Base-by-base conservation (phyloP, 2,888 invertebrate genomes). In the Sphecodes monilicornis region DNA sequence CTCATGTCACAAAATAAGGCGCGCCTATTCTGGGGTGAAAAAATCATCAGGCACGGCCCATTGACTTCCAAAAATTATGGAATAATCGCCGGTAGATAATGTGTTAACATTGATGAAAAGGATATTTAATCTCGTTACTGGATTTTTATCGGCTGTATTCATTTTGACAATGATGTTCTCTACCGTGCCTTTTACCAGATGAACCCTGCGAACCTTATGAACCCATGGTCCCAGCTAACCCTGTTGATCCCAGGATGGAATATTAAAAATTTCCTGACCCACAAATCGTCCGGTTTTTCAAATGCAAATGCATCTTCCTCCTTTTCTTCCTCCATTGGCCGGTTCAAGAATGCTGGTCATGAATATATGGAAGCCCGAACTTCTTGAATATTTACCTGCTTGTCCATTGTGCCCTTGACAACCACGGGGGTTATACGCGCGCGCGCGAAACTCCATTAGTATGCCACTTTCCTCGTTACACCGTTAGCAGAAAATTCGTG, bases 351-450 rank as follows among this genome's bases (percentile, higher is more conserved):
- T 36, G 54, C 64, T 32, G 46, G 77, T 85, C 87, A 89, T 88
- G 85, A 89, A 89, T 88, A 89, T 80, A 87, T 89, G 81, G 78
- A 85, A 83, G 68, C 68, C 57, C 26, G 36, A 81, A 66, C 81
- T 83, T 57, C 68, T 68, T 76, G 82, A 84, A 88, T 88, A 84
- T 82, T 81, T 88, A 86, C 29, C 46, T 41, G 68, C 32, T 29
- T 13, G 66, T 18, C 82, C 68, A 88, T 84, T 81, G 83, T 86
- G 32, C 57, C 46, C 60, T 26, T 41, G 54, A 18, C 29, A 29
- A 64, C 29, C 16, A 26, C 26, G 50, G 22, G n/a, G 13, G 26
- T 54, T 41, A 71, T 64, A 70, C 68, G 54, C 41, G 54, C 68
- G 54, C 41, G 54, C 76, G 18, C 76, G 76, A 80, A 79, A 60